phyloP scores from a whole-genome alignment of 2,797 vertebrate genomes.

The Poeciliopsis gracilis region DNA sequence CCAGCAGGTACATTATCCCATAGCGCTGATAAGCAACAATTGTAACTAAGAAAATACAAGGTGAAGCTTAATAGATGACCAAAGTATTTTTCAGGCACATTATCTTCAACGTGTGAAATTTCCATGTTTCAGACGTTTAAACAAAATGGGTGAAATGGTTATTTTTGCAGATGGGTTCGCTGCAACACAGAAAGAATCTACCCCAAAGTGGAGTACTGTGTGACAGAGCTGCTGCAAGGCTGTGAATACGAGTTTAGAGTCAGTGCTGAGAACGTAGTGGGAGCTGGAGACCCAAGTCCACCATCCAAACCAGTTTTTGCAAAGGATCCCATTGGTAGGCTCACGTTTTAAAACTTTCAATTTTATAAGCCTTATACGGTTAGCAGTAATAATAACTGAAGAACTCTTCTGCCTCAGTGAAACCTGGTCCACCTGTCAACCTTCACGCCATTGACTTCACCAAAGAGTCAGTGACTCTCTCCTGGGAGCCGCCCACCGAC shows the following conservation, averaged over 20 bases:
- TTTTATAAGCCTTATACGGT: neutral
- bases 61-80: neutral
- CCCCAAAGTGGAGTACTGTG: constrained; percentile 89
- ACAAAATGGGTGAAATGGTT: neutral
- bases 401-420: constrained; percentile 75
- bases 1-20: constrained; percentile 82
- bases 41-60: neutral
- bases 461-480: constrained; percentile 91
- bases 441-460: constrained; percentile 89
- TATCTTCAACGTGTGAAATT: neutral
- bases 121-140: neutral
- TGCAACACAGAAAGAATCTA: constrained; percentile 90
- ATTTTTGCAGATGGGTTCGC: constrained; percentile 85
- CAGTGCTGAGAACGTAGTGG: constrained; percentile 95
- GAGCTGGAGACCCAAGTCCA: constrained; percentile 93
- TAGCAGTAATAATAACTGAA: neutral
- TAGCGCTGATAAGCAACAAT: neutral
- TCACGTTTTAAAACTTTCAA: neutral
- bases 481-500: constrained; percentile 92
- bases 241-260: constrained; percentile 99
- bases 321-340: constrained; percentile 94
- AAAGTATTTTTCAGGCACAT: neutral
- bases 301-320: constrained; percentile 95
- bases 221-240: constrained; percentile 92
- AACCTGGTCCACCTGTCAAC: constrained; percentile 91